These are phyloP conservation scores for Oryzias javanicus DNA, from an alignment of 2,113 vertebrate genomes.

Conservation along the genomic window DNA sequence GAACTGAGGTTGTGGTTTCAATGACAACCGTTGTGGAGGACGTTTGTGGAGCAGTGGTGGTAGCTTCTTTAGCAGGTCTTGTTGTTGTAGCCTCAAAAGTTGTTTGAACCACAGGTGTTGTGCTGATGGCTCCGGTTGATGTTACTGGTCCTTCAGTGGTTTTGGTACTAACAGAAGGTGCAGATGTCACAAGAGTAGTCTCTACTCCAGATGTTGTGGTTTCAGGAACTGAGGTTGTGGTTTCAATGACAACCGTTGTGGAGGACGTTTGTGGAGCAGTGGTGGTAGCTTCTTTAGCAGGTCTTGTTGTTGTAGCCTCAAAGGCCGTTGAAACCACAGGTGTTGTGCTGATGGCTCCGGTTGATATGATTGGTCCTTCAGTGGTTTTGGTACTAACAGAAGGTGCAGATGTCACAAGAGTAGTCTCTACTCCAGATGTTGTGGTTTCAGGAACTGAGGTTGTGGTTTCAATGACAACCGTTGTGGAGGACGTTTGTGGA, in stretches of 20 bases:
- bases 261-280: neutral
- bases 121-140: neutral
- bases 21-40: slow-evolving; percentile 9
- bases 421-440: neutral
- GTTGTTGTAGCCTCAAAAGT: neutral
- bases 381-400: neutral
- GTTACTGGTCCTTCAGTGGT: neutral
- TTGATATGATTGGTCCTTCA: no score
- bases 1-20: neutral
- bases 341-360: no score
- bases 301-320: no score
- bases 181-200: slow-evolving; percentile 16
- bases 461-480: slow-evolving; percentile 10
- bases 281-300: no score
- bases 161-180: neutral
- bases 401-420: neutral
- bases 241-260: no score
- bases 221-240: neutral
- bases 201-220: neutral
- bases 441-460: neutral
- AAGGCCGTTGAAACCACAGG: no score
- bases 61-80: neutral
- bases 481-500: slow-evolving; percentile 8
- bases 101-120: neutral
- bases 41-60: slow-evolving; percentile 8